phyloP scores from a whole-genome alignment of 1,140 invertebrate species.

The Aphelinus atriplicis region DNA sequence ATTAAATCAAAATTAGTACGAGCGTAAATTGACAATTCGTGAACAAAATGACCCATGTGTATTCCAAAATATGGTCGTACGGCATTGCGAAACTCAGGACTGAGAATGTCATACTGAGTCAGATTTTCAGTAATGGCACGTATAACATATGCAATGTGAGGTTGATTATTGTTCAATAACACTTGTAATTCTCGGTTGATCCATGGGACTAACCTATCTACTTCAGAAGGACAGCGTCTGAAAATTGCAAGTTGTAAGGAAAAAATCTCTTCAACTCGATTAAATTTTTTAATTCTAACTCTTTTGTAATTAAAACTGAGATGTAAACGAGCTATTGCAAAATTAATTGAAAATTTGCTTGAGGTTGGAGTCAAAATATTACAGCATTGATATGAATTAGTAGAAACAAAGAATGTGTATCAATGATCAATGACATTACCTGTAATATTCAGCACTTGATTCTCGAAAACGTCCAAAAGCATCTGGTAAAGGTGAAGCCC shows the following conservation, averaged over 20 bases:
- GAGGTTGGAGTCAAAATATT: too few species aligned
- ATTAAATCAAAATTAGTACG: slow-evolving; percentile 85
- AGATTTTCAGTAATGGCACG: slow-evolving; percentile 77
- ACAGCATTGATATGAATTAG: not conserved
- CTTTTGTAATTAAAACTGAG: too few species aligned
- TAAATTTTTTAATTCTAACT: too few species aligned
- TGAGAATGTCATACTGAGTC: slow-evolving; percentile 76
- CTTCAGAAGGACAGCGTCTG: slow-evolving; percentile 80
- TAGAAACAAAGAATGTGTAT: slow-evolving; percentile 4
- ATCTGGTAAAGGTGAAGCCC: slow-evolving; percentile 75
- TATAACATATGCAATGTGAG: slow-evolving; percentile 74
- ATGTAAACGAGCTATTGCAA: too few species aligned
- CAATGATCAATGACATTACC: slow-evolving; percentile 59
- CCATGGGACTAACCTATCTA: slow-evolving; percentile 86
- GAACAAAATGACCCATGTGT: slow-evolving; percentile 83
- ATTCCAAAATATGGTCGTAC: slow-evolving; percentile 70
- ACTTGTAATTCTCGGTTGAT: slow-evolving; percentile 85
- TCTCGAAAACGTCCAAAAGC: slow-evolving; percentile 76
- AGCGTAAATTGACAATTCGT: slow-evolving; percentile 89
- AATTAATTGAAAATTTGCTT: too few species aligned
- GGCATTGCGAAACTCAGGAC: slow-evolving; percentile 74
- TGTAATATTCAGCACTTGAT: slow-evolving; percentile 78
- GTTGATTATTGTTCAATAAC: slow-evolving; percentile 70
- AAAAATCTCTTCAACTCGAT: too few species aligned
- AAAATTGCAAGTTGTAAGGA: slow-evolving; percentile 52